Percentiles rank a stretch among this genome's conserved stretches.
These are phyloP conservation scores for Coleophora flavipennella DNA, from an alignment of 2,888 invertebrate species.

Conservation along the genomic window DNA sequence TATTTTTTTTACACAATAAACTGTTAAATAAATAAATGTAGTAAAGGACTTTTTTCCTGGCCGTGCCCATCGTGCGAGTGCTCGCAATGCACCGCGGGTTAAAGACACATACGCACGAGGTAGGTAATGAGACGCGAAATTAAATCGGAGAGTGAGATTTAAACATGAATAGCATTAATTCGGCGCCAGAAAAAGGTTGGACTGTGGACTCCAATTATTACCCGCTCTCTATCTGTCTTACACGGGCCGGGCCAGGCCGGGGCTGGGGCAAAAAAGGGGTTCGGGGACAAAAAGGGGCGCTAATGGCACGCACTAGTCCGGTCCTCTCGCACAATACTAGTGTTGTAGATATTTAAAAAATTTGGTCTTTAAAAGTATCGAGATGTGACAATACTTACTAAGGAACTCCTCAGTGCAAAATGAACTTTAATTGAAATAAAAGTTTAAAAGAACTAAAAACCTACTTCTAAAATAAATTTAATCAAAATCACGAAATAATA, in stretches of 20 bases:
- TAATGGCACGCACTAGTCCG: slow-evolving; percentile 49
- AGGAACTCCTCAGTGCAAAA: too few species aligned
- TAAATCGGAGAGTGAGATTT: slow-evolving; percentile 31
- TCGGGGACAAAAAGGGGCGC: slow-evolving; percentile 21
- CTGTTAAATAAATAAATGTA: too few species aligned
- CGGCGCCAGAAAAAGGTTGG: slow-evolving; percentile 47
- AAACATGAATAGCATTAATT: slow-evolving; percentile 10
- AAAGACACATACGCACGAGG: slow-evolving; percentile 19
- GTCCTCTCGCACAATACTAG: slow-evolving; percentile 42
- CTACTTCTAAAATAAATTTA: too few species aligned
- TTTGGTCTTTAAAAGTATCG: too few species aligned
- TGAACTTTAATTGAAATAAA: too few species aligned
- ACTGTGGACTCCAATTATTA: slow-evolving; percentile 60
- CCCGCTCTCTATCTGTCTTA: slow-evolving; percentile 61
- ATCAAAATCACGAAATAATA: too few species aligned
- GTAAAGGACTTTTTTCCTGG: too few species aligned
- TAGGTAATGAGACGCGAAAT: slow-evolving; percentile 44
- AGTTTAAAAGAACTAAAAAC: too few species aligned
- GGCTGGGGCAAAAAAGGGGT: slow-evolving; percentile 48
- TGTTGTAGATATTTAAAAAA: slow-evolving; percentile 20
- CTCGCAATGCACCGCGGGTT: too few species aligned
- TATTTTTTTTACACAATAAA: too few species aligned
- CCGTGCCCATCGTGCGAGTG: too few species aligned
- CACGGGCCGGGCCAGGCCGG: slow-evolving; percentile 42
- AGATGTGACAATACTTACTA: too few species aligned